Evolutionary conservation across 2,888 invertebrate species (phyloP).

Genomic region (Parascotia fuliginaria): DNA sequence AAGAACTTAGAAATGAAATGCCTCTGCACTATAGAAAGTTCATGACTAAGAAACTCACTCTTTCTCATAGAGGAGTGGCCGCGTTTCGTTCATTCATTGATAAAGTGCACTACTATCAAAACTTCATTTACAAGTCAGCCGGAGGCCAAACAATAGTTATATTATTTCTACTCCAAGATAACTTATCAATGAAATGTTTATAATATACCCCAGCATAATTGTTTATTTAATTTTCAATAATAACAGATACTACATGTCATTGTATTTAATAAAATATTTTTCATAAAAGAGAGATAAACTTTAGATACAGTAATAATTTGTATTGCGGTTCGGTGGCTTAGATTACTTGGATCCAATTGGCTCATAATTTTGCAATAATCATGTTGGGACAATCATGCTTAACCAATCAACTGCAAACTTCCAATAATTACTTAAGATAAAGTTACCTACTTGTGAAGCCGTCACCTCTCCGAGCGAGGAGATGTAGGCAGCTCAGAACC

Average conservation of each 20-base stretch:
- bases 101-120: constrained; percentile 22
- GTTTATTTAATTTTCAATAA: background rate
- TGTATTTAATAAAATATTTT: constrained; percentile 2
- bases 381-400: too few species aligned
- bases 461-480: too few species aligned
- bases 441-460: too few species aligned
- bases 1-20: too few species aligned
- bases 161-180: constrained; percentile 8
- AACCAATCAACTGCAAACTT: too few species aligned
- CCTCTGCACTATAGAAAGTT: too few species aligned
- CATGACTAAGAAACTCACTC: too few species aligned
- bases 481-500: too few species aligned
- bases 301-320: background rate
- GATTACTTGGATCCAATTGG: background rate
- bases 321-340: background rate
- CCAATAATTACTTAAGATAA: too few species aligned
- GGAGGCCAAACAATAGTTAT: constrained; percentile 18
- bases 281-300: background rate
- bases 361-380: too few species aligned
- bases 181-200: constrained; percentile 16
- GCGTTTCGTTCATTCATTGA: constrained; percentile 15
- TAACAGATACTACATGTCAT: background rate
- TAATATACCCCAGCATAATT: constrained; percentile 7
- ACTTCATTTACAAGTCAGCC: too few species aligned
- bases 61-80: background rate